Base-by-base conservation (phyloP, 2,888 invertebrate species). In the Monochamus alternatus region DNA sequence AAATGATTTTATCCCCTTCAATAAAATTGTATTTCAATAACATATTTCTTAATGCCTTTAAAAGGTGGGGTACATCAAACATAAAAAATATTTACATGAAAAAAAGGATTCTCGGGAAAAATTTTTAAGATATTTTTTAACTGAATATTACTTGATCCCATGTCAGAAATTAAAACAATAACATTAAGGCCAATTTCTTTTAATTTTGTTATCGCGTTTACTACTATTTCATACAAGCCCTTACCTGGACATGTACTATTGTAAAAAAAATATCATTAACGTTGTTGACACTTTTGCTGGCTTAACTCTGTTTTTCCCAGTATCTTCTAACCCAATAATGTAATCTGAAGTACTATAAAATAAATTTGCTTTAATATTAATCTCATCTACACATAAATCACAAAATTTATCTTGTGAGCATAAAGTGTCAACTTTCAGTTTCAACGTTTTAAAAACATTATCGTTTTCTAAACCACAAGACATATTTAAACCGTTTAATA, bases 41-140 rank as follows among this genome's bases (percentile, higher is more conserved):
- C 75, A 78, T 80, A 74, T 81, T 79, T 55, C 79, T 60, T 14
- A 69, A 75, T 0, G 79, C 77, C 75, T 81, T 84, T 5, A 81
- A 31, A 32, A 81, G 59, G 69, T 80, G 79, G 12, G 77, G 78
- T 7, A 73, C 65, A 64, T 84, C 82, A 76, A 81, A 81, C 8
- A 83, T 63, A 74, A 77, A 81, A 51, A 73, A 55, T 52, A 51
- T 75, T 74, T 43, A 75, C 32, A 74, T 59, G 69, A 80, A 82
- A 81, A 60, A 66, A 68, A 7, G 80, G 70, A 12, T 72, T 52
- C 5, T 80, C 74, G 7, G 77, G 47, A 31, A 70, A 64, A 10
- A 80, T 71, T 5, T 65, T 51, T 59, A 80, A 75, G 30, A 67
- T 43, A 12, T 78, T 76, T 22, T 73, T 65, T 8, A 80, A 67